Base-by-base conservation (phyloP, 2,797 vertebrate genomes). In the Betta splendens region DNA sequence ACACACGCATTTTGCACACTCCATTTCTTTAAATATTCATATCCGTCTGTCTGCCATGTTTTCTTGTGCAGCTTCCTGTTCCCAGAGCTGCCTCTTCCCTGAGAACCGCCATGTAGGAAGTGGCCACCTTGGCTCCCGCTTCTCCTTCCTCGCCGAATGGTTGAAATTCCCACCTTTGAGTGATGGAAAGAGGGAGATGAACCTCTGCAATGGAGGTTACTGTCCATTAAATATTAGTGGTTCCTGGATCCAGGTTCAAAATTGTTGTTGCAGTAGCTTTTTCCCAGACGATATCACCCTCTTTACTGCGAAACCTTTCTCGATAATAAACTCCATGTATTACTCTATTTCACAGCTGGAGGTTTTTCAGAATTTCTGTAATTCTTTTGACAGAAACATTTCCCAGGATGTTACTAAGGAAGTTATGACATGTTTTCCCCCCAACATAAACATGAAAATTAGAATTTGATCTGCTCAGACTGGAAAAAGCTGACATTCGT, bases 1-100 rank as follows among this genome's bases (percentile, higher is more conserved):
- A 58, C 25, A 54, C 38, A 63, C 3, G 7, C 6, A 68, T n/a
- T 69, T 39, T 37, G 70, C 69, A 79, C 80, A 80, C 80, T 80
- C 77, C 52, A 80, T 82, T 88, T 74, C 80, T 89, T 89, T 81
- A 90, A 89, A 88, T 85, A 85, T 89, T 89, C 38, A 88, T 90
- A 89, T 89, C 89, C 83, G 60, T 83, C 72, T 78, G 84, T 79
- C 76, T 86, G 75, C 80, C 71, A 87, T 83, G 80, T 87, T 83
- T 80, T n/a, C 90, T 84, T 58, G 70, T 73, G 83, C 72, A 68
- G 72, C 70, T 91, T 90, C 89, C 89, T 86, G 84, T 89, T 87
- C 81, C 84, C 83, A 85, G 79, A 84, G 63, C 79, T 73, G 66
- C 75, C 7, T 61, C 79, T 91, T 92, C 77, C 85, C 76, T 90